These are phyloP conservation scores for Pseudorectes ferrugineus DNA, from an alignment of 2,113 vertebrate genomes.

Conservation along the genomic window DNA sequence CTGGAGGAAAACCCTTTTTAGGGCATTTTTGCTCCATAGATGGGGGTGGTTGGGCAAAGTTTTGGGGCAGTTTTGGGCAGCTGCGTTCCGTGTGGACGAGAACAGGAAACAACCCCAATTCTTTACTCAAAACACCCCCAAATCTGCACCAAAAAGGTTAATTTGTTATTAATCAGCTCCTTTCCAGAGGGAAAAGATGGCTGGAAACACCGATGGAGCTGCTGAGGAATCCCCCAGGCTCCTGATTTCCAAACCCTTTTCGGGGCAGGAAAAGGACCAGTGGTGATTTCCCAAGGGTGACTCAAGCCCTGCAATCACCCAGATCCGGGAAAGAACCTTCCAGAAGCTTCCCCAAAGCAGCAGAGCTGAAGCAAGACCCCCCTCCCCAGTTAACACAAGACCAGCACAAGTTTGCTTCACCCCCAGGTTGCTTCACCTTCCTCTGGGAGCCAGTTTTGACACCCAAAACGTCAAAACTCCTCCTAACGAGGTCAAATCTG, in stretches of 20 bases:
- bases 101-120: accelerated
- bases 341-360: not conserved
- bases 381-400: not conserved
- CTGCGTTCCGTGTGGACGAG: accelerated
- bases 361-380: not conserved
- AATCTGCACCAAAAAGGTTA: accelerated
- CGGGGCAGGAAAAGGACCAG: not conserved
- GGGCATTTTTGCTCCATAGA: not conserved
- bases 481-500: not conserved
- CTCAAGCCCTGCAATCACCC: not conserved
- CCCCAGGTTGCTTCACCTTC: constrained; percentile 10
- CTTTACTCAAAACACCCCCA: accelerated
- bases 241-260: not conserved
- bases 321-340: not conserved
- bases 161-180: accelerated
- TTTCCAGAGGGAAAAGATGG: accelerated
- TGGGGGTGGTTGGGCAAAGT: accelerated
- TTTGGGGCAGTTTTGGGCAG: not conserved
- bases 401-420: not conserved
- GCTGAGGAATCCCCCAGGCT: not conserved
- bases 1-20: not conserved
- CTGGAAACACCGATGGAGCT: accelerated
- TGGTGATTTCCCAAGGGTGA: constrained; percentile 13
- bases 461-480: not conserved
- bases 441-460: not conserved